Evolutionary conservation across 92 coral and sea anemone genomes (phyloP), one percentile per base, ranked within the genome.

Genomic region (Porites lobata): DNA sequence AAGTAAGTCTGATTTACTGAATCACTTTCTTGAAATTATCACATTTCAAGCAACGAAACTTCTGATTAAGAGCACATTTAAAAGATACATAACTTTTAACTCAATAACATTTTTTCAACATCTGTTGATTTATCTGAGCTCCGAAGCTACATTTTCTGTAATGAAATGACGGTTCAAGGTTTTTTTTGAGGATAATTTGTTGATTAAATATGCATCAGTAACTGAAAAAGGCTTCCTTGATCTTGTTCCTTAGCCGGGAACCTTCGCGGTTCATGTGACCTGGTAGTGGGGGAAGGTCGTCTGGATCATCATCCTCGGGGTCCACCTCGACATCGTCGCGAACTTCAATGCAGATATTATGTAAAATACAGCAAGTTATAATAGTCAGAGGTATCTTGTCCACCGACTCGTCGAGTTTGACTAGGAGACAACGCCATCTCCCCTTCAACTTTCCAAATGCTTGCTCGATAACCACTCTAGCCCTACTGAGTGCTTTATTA

Each of bases 401-500:
- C 79, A 79, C 81, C 32, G 86, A 87, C 50, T 87, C 91, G 26
- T 87, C 91, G 2, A 87, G 66, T 64, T 87, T 87, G 59, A 53
- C 78, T 26, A 86, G 59, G 19, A 69, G 43, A 52, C 89, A 86
- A 72, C 90, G 68, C 90, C 85, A 86, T 51, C 86, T 75, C 70
- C 86, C 86, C 50, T 87, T 87, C 13, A 87, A 43, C 77, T 52
- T 11, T 50, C 90, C 85, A 78, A 77, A 86, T 51, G 90, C 84
- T 65, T 86, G 90, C 79, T 87, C 91, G 4, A 87, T 65, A 52
- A 87, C 86, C 10, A 87, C 86, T 62, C 86, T 87, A 20, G 91
- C 91, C 15, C 73, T 79, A 43, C 91, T 87, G 57, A 79, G 71
- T 61, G 91, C 53, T 32, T 87, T 78, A 54, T 80, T 79, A 50